Percentiles rank a stretch among this genome's conserved stretches.
Evolutionary conservation across 2,113 vertebrate genomes (phyloP).

Genomic region (Mormyrus lacerda): DNA sequence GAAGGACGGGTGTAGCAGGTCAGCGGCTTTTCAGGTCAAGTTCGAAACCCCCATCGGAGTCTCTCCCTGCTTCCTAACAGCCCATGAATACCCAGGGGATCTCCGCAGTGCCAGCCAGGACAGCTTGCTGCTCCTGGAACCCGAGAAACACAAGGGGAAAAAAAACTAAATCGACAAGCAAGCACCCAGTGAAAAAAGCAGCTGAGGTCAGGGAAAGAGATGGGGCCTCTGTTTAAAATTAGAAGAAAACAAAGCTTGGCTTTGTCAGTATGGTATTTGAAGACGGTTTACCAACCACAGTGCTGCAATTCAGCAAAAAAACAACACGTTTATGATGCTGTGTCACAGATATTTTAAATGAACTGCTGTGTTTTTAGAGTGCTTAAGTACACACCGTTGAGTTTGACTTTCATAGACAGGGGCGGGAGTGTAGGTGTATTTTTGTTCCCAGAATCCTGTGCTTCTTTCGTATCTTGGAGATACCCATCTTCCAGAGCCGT

Average conservation of each 20-base stretch:
- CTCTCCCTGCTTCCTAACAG: background rate
- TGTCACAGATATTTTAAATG: background rate
- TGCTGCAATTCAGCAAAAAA: background rate
- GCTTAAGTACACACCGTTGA: background rate
- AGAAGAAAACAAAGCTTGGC: background rate
- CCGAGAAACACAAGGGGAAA: background rate
- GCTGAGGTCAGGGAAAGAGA: background rate
- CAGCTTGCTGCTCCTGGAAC: background rate
- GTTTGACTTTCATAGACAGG: background rate
- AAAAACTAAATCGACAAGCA: background rate
- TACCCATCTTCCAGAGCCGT: background rate
- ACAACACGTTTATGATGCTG: background rate
- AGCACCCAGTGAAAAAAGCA: background rate
- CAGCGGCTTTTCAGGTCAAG: background rate
- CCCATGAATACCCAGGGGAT: background rate
- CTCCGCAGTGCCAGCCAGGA: background rate
- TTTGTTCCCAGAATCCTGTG: background rate
- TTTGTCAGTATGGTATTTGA: background rate
- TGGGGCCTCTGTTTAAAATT: background rate
- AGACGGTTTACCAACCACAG: background rate
- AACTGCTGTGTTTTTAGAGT: background rate
- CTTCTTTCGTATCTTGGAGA: background rate
- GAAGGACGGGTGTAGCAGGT: background rate
- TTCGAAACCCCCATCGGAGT: background rate
- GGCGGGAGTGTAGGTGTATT: background rate